These are phyloP conservation scores for Microctonus hyperodae DNA, from an alignment of 2,888 invertebrate species.

Conservation along the genomic window DNA sequence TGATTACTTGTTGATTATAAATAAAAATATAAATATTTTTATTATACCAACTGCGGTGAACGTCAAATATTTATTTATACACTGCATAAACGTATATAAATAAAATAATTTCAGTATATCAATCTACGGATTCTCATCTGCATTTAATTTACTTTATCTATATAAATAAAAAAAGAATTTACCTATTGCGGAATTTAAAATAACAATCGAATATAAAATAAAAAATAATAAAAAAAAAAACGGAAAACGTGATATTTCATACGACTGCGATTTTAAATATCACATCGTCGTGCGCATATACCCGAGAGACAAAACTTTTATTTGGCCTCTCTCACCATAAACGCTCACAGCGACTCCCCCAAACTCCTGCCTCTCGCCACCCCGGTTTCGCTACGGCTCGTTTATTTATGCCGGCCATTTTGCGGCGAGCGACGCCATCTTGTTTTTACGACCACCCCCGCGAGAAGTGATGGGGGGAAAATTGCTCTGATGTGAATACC, in stretches of 20 bases:
- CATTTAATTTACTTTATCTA: too few relatives aligned
- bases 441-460: slow-evolving; percentile 56
- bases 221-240: not conserved
- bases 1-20: not conserved
- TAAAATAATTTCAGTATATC: too few relatives aligned
- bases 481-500: slow-evolving; percentile 40
- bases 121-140: too few relatives aligned
- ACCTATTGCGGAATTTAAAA: too few relatives aligned
- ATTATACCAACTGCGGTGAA: too few relatives aligned
- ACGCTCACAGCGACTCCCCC: slow-evolving; percentile 20
- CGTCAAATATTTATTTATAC: too few relatives aligned
- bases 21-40: not conserved
- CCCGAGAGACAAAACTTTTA: slow-evolving; percentile 39
- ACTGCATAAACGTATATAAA: not conserved
- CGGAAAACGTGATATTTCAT: not conserved
- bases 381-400: slow-evolving; percentile 38
- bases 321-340: slow-evolving; percentile 8
- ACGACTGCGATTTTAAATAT: not conserved
- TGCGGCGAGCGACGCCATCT: slow-evolving; percentile 55
- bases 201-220: too few relatives aligned
- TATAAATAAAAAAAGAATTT: too few relatives aligned
- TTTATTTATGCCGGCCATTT: slow-evolving; percentile 60
- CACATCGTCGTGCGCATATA: not conserved
- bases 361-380: slow-evolving; percentile 21
- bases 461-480: slow-evolving; percentile 14